Evolutionary conservation across 35 echinoderm and acorn worm genomes (phyloP), one percentile per base, ranked within the genome.

Genomic region (Patiria miniata): DNA sequence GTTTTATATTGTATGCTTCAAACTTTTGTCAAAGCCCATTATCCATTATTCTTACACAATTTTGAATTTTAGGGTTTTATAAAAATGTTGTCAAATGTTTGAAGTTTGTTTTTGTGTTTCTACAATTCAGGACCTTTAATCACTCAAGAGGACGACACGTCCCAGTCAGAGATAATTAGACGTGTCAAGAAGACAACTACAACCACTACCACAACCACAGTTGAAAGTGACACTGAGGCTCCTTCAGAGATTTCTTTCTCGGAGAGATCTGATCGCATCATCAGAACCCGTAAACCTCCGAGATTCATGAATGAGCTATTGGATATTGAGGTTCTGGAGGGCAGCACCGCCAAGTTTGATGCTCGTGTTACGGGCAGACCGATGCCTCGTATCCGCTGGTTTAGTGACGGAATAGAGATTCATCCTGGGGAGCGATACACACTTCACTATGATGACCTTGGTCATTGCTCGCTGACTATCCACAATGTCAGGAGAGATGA

Each of bases 401-500:
- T 91, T 61, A 94, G 86, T 83, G 92, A 94, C 92, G 96, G 96
- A 28, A 92, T 92, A 44, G 89, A 94, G 55, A 89, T 99, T 54
- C 96, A 94, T 68, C 89, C 92, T 79, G 92, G 92, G 21, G 96
- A 88, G 39, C 53, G 93, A 26, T 94, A 94, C 79, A 99, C 96
- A 8, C 79, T 99, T 6, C 92, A 94, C 29, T 94, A 91, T 78
- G 96, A 99, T 95, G 96, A 94, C 57, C 85, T 92, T 29, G 96
- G 96, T 21, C 92, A 99, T 85, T 99, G 96, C 73, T 94, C 92
- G 8, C 55, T 99, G 34, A 94, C 92, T n/a, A 99, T 99, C 23
- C 84, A 87, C 80, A 89, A 86, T 51, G 89, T 99, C 37, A 94
- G 83, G 8, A 85, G 92, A 21, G 89, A 94, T 69, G 96, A 99